Evolutionary conservation across 2,113 vertebrate genomes (phyloP), one percentile per base, ranked within the genome.

Genomic region (Mesembrinibis cayennensis): DNA sequence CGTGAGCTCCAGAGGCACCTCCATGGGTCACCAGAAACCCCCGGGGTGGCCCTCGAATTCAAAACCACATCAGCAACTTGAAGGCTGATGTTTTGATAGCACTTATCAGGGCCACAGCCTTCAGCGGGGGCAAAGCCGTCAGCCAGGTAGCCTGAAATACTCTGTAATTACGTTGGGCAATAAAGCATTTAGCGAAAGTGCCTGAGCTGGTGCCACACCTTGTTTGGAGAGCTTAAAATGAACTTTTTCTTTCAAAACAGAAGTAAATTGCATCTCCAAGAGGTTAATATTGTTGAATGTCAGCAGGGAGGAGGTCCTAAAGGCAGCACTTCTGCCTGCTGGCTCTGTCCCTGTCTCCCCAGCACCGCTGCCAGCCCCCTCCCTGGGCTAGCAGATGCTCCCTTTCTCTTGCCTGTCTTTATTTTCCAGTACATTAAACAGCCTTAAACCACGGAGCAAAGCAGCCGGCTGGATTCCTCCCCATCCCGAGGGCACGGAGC

Each of bases 21-120:
- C 69, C 5, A 0, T 4, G 44, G 30, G 40, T 69, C 22, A 30
- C 29, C 50, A 62, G 40, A 34, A 83, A 27, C 12, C 36, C 40
- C 9, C 1, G 4, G 36, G 36, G 2, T 10, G 40, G 30, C 22
- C 71, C 14, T 52, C 2, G 26, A 20, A 3, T 69, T 82, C 0
- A 0, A 85, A 84, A 52, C 36, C 11, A 11, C 17, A 4, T 55
- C 49, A 69, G 34, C 17, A n/a, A 2, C 16, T 55, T 67, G 58
- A 16, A 29, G 71, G 61, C 7, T 53, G 73, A 40, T 13, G 32
- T 32, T 44, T 92, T 73, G 63, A 15, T 47, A 30, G n/a, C 9
- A 2, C n/a, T 86, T 76, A 50, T 29, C 58, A 47, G 69, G 13
- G 56, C 29, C 25, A 7, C 55, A 52, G 30, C 47, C 12, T 32